Evolutionary conservation across 2,888 invertebrate species (phyloP), one percentile per base, ranked within the genome.

Genomic region (Temnothorax unifasciatus): DNA sequence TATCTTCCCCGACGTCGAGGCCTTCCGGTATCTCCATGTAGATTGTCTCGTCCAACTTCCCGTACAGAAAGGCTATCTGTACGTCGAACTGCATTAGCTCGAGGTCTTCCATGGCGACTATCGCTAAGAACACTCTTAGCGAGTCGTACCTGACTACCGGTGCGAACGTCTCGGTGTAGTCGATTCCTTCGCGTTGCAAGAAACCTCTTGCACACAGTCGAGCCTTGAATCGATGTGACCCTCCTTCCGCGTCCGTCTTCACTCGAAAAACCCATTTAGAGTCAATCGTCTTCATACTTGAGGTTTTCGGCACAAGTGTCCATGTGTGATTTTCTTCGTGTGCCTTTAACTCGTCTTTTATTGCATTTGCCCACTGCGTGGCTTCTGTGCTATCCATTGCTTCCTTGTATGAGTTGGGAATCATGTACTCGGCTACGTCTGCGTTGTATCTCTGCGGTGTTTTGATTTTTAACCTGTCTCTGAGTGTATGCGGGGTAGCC

Each of bases 61-160:
- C 11, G 44, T 44, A 2, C n/a, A n/a, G n/a, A n/a, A n/a, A n/a
- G n/a, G n/a, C n/a, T n/a, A n/a, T n/a, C n/a, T n/a, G n/a, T n/a
- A 29, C 29, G 29, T 29, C 29, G 29, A 29, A 29, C 13, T 44
- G 44, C 6, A 44, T 44, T 0, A 44, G 6, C 13, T 44, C 44
- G 2, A 44, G 13, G 0, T 44, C 13, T 21, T 57, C 11, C 4
- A 3, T 9, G 4, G 57, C 57, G 4, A 57, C 3, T 13, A 34
- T 69, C 3, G 61, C 41, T 13, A 66, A 13, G 3, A 66, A 15
- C 59, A 74, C 47, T 25, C 52, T 1, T 8, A 52, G 6, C 11
- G 59, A 74, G 25, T 59, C 25, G 15, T 59, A 59, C 8, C n/a
- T n/a, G n/a, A n/a, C n/a, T n/a, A 75, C 21, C 15, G 74, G 44